Percentiles rank a stretch among this genome's conserved stretches.
These are phyloP conservation scores for Cephalotes varians DNA, from an alignment of 2,888 invertebrate genomes.

Conservation along the genomic window DNA sequence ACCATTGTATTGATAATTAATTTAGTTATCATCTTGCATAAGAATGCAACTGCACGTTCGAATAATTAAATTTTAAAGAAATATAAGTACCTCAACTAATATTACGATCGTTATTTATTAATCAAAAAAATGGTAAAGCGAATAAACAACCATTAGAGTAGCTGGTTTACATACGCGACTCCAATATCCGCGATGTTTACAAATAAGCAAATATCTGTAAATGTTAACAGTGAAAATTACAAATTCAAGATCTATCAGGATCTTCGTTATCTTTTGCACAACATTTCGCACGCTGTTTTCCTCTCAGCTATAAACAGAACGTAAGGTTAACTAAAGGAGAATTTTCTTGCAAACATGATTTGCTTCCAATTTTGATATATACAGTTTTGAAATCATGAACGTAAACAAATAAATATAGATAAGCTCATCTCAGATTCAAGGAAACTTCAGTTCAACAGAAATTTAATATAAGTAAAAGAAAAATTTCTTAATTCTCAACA, in stretches of 20 bases:
- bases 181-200: not conserved
- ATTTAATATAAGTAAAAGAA: not conserved
- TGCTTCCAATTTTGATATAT: not conserved
- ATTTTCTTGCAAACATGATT: not conserved
- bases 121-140: constrained; percentile 14
- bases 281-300: not conserved
- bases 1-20: not conserved
- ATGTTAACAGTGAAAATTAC: constrained; percentile 3
- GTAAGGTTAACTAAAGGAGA: not conserved
- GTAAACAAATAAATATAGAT: not conserved
- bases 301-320: not conserved
- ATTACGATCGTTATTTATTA: not conserved
- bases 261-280: not conserved
- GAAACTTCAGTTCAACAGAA: not conserved
- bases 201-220: not conserved
- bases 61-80: constrained; percentile 37
- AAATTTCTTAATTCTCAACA: not conserved
- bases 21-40: not conserved
- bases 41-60: not conserved
- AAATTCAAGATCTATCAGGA: constrained; percentile 8
- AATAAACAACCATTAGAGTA: not conserved
- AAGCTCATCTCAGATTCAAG: not conserved
- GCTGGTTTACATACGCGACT: not conserved
- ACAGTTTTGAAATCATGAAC: not conserved
- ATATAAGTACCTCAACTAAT: not conserved